Evolutionary conservation across 2,888 invertebrate genomes (phyloP).

Genomic region (Strigamia transsilvanica): DNA sequence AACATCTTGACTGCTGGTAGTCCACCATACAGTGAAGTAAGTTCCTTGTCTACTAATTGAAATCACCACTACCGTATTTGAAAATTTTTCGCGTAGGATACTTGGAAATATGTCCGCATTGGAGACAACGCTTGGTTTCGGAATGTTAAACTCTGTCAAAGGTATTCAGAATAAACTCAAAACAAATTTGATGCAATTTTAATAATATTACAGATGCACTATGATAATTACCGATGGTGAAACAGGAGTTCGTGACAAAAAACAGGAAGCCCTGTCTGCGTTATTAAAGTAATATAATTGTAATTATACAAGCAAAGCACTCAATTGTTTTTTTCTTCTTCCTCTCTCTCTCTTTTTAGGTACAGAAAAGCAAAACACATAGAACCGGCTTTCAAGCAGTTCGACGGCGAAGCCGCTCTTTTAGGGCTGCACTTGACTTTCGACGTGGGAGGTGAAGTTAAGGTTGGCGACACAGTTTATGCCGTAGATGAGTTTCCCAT

Average conservation of each 20-base stretch:
- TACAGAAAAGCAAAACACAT: neutral
- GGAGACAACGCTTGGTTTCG: neutral
- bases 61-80: neutral
- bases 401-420: slow-evolving; percentile 4
- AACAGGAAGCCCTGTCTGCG: neutral
- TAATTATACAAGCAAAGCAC: neutral
- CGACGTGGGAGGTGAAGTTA: neutral
- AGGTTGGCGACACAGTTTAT: slow-evolving; percentile 7
- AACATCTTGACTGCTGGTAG: neutral
- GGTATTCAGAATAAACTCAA: neutral
- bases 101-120: slow-evolving; percentile 15
- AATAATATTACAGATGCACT: slow-evolving; percentile 17
- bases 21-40: slow-evolving; percentile 10
- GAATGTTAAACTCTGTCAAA: slow-evolving; percentile 40
- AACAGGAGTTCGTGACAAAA: slow-evolving; percentile 5
- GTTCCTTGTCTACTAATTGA: neutral
- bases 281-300: neutral
- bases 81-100: neutral
- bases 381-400: neutral
- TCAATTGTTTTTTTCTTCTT: neutral
- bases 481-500: neutral
- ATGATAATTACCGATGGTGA: slow-evolving; percentile 35
- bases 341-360: neutral
- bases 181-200: neutral
- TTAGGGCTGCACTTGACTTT: neutral